phyloP scores from a whole-genome alignment of 2,797 vertebrate genomes.

The Limosa lapponica region DNA sequence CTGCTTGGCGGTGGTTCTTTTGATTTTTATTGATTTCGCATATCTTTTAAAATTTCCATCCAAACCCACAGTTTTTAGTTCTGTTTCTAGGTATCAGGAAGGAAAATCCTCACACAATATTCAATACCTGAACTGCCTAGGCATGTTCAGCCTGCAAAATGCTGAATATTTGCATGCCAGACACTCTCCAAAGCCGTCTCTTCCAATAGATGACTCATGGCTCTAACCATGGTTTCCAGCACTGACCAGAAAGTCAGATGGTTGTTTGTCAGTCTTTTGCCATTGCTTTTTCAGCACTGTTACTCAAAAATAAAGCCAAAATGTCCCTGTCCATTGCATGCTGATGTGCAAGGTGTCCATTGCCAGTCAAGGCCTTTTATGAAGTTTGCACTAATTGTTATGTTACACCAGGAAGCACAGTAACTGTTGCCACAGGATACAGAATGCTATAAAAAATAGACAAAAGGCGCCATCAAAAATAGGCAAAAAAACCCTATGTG shows the following conservation, averaged over 20 bases:
- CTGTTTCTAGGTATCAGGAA: background rate
- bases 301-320: background rate
- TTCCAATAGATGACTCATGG: background rate
- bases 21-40: background rate
- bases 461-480: background rate
- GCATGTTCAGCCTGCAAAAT: background rate
- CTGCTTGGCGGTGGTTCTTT: background rate
- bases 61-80: background rate
- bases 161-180: background rate
- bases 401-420: background rate
- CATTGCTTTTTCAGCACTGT: background rate
- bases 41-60: background rate
- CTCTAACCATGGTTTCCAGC: background rate
- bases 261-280: background rate
- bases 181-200: background rate
- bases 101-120: background rate
- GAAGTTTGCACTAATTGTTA: background rate
- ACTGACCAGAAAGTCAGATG: background rate
- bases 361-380: background rate
- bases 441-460: background rate
- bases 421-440: background rate
- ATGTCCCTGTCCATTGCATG: background rate
- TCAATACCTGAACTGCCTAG: background rate
- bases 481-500: background rate
- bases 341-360: background rate